Evolutionary conservation across 2,113 vertebrate species (phyloP), one percentile per base, ranked within the genome.

Genomic region (Serilophus lunatus): DNA sequence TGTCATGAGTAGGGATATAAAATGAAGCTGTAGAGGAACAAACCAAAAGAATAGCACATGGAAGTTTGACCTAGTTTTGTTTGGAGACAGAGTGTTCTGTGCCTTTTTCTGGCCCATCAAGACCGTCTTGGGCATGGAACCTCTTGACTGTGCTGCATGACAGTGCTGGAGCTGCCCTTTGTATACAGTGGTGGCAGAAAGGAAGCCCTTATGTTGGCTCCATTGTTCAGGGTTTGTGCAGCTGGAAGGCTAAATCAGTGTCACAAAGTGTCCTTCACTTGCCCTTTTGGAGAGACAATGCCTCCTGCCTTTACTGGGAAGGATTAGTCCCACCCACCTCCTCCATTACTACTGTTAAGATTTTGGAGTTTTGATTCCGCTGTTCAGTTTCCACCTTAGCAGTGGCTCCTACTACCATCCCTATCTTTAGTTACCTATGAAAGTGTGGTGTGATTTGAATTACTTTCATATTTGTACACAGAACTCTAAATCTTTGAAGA

Each of bases 391-490:
- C n/a, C 56, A n/a, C 20, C n/a, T 59, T 92, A 70, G 29, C 59
- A 61, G 57, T 64, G 68, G 10, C 68, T 95, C 24, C 40, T 77
- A 61, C 49, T 74, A 11, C 68, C 26, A 87, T 77, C 24, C 18
- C 36, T 89, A 7, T 66, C 45, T 77, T 76, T 60, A 95, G 42
- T 47, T 68, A 28, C 9, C 69, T 47, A 7, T 76, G 47, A 20
- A 74, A 91, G 36, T 59, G 29, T 61, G 60, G 20, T 63, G 51
- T 40, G 24, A 15, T 86, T 45, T 42, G 60, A 68, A 88, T 86
- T 92, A 65, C 61, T 94, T 92, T 90, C 68, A 24, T 76, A 51
- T 28, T 64, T 23, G 35, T 71, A 66, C 14, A 69, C 18, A 76
- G 49, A 93, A 76, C 49, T 50, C 29, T 56, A 63, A 50, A 60